Conservation (phyloP, 2,797 vertebrate species). For the Pelodytes ibericus region DNA sequence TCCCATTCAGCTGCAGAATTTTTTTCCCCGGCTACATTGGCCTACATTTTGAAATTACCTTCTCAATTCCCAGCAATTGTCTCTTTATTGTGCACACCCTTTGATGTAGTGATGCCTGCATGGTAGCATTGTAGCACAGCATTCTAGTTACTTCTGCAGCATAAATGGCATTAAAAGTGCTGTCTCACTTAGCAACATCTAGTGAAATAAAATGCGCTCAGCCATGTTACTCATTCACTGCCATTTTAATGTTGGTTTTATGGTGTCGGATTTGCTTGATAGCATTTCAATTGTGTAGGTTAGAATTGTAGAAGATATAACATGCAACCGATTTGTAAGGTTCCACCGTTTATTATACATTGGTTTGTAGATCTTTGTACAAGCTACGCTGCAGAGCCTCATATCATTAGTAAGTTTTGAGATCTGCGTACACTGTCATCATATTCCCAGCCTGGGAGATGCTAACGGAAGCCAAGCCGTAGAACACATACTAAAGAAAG, state of each 20-base stretch:
- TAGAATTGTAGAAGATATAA: background rate
- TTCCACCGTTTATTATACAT: background rate
- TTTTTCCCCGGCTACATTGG: too few relatives aligned
- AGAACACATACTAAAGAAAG: too few relatives aligned
- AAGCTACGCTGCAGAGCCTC: background rate
- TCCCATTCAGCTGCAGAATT: too few relatives aligned
- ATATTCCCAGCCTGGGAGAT: too few relatives aligned
- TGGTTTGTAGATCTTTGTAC: background rate
- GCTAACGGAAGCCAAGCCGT: too few relatives aligned
- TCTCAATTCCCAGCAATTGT: too few relatives aligned
- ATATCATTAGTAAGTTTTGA: too few relatives aligned
- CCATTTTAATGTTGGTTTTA: conserved; percentile 12
- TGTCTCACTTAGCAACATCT: conserved; percentile 6
- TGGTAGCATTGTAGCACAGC: background rate
- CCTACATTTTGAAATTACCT: too few relatives aligned
- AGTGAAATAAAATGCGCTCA: conserved; percentile 17
- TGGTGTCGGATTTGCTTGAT: conserved; percentile 4
- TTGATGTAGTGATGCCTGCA: background rate
- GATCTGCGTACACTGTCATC: too few relatives aligned
- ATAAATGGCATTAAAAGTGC: background rate
- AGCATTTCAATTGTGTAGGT: background rate
- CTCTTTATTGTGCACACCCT: too few relatives aligned
- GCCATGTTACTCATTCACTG: conserved; percentile 24
- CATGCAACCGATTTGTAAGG: background rate
- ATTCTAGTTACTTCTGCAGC: background rate